A percentile compares a stretch with the other conserved stretches of the same genome.
Conservation (phyloP, 1,140 invertebrate species). For the Thaumatotibia leucotreta region DNA sequence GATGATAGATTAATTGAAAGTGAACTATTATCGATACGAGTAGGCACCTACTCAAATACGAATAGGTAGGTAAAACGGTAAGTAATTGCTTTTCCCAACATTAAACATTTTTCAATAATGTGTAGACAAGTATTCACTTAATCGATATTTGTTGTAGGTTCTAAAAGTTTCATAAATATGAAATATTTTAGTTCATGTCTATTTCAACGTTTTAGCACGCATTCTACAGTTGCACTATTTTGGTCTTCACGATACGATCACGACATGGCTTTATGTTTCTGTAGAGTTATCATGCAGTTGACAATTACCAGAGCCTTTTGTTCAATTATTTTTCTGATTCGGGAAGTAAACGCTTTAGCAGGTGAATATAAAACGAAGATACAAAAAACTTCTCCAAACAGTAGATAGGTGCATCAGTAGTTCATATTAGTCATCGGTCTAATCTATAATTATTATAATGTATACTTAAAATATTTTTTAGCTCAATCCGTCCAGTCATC, state of each 20-base stretch:
- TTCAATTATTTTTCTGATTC: background rate
- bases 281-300: no score
- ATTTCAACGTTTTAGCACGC: background rate
- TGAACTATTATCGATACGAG: no score
- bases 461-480: constrained; percentile 55
- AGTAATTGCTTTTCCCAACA: background rate
- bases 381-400: constrained; percentile 12
- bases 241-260: no score
- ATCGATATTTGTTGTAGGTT: background rate
- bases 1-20: no score
- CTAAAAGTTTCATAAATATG: background rate
- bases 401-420: constrained; percentile 8
- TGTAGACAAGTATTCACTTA: no score
- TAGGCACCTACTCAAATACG: no score
- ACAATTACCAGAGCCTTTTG: no score
- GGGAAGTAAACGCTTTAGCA: background rate
- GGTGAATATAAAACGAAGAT: background rate
- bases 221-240: background rate
- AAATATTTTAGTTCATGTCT: background rate
- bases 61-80: no score
- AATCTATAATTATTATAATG: constrained; percentile 69
- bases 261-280: background rate
- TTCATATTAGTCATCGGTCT: constrained; percentile 19
- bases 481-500: constrained; percentile 54
- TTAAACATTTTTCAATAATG: no score